phyloP scores from a whole-genome alignment of 2,797 vertebrate species.

The Vultur gryphus region DNA sequence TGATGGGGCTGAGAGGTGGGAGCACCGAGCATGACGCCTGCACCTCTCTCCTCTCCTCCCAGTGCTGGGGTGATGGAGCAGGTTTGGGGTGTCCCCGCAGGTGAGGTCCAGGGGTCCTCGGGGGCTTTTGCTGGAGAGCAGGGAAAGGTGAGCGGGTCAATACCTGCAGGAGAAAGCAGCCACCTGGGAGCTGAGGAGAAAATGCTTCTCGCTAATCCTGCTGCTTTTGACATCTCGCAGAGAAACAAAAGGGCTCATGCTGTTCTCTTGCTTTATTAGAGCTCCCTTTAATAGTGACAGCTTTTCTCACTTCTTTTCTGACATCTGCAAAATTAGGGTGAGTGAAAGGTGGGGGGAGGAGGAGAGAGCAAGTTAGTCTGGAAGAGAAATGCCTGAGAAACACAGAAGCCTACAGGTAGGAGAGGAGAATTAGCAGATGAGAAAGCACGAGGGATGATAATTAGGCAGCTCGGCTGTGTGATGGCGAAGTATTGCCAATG shows the following conservation, averaged over 20 bases:
- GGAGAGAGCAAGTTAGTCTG: neutral
- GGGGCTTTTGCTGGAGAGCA: neutral
- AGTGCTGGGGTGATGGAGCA: neutral
- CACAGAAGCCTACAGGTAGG: neutral
- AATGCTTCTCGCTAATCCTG: neutral
- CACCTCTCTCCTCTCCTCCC: neutral
- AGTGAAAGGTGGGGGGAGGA: neutral
- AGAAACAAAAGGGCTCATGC: neutral
- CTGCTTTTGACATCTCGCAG: neutral
- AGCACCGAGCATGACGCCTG: neutral
- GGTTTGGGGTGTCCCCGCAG: neutral
- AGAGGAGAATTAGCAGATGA: neutral
- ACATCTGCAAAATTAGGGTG: constrained; percentile 16
- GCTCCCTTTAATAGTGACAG: neutral
- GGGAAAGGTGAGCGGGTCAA: neutral
- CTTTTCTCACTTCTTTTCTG: neutral
- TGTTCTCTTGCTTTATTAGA: neutral
- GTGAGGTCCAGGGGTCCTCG: neutral
- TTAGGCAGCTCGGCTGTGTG: fast-evolving
- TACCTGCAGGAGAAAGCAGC: neutral
- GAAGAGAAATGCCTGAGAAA: neutral
- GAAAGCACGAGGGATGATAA: neutral
- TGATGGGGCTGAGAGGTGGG: neutral
- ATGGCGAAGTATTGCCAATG: neutral
- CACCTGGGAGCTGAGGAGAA: neutral